A percentile compares a stretch with the other conserved stretches of the same genome.
phyloP scores from a whole-genome alignment of 2,888 invertebrate genomes.

The Gasteruption jaculator region DNA sequence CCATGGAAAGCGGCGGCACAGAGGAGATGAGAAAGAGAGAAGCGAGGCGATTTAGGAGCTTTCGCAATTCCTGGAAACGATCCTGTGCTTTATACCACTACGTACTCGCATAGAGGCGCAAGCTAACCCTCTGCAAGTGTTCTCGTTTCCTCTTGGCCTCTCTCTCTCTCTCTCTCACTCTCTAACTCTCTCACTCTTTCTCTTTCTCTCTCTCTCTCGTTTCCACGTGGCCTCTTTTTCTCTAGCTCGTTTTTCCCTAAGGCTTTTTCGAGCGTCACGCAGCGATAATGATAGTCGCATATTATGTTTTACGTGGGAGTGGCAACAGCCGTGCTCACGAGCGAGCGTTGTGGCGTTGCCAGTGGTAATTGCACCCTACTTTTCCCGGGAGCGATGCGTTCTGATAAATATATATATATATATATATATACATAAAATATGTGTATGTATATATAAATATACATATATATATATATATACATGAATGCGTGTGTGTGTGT shows the following conservation, averaged over 20 bases:
- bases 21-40: no score
- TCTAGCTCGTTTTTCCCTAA: no score
- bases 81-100: no score
- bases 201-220: conserved; percentile 17
- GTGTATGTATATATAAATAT: no score
- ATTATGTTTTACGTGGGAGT: conserved; percentile 28
- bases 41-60: no score
- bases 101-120: conserved; percentile 13
- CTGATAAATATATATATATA: conserved; percentile 17
- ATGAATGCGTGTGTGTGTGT: neutral
- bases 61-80: no score
- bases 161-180: conserved; percentile 10
- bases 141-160: neutral
- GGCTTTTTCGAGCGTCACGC: conserved; percentile 24
- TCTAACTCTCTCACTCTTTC: conserved; percentile 16
- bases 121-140: conserved; percentile 7
- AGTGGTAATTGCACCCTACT: conserved; percentile 26
- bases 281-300: conserved; percentile 24
- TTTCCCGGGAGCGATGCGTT: conserved; percentile 21
- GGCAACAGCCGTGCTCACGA: conserved; percentile 26
- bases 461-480: no score
- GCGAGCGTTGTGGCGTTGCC: conserved; percentile 9
- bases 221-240: conserved; percentile 7
- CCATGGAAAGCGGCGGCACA: no score
- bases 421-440: no score